Percentiles rank a stretch among this genome's conserved stretches.
Conservation (phyloP, 2,797 vertebrate genomes). For the Pangasius macronema region DNA sequence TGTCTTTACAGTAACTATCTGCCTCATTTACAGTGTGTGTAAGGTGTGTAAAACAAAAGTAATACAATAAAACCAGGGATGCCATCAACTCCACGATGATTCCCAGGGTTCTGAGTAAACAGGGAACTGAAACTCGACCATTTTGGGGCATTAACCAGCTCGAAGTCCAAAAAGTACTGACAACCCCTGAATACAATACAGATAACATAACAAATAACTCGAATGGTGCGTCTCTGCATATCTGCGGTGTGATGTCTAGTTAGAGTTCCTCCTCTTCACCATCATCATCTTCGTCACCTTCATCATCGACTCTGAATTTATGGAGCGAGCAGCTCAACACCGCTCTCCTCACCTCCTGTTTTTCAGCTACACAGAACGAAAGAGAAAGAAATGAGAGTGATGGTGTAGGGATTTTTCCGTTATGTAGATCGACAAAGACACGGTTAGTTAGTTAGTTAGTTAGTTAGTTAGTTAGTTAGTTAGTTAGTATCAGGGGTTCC, state of each 20-base stretch:
- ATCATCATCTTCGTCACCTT: constrained; percentile 63
- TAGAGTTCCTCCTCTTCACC: constrained; percentile 15
- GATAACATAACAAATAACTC: background rate
- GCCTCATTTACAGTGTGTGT: background rate
- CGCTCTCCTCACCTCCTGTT: constrained; percentile 74
- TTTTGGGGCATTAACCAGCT: background rate
- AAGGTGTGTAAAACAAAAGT: background rate
- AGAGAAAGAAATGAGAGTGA: constrained; percentile 14
- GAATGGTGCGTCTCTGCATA: background rate
- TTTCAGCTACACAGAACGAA: constrained; percentile 75
- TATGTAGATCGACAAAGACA: too few relatives aligned
- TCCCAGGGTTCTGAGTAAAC: background rate
- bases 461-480: too few relatives aligned
- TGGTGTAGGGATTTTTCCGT: too few relatives aligned
- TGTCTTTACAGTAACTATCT: background rate
- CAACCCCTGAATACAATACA: background rate
- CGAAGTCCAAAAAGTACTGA: background rate
- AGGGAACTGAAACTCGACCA: background rate
- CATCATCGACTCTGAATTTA: constrained; percentile 52
- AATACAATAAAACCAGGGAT: background rate
- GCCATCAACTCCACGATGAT: background rate
- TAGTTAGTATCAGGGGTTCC: background rate
- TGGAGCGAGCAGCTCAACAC: constrained; percentile 77
- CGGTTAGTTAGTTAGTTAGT: too few relatives aligned
- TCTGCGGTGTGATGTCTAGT: background rate